A percentile compares a stretch with the other conserved stretches of the same genome.
Evolutionary conservation across 2,888 invertebrate species (phyloP).

Genomic region (Ptychoptera albimana): DNA sequence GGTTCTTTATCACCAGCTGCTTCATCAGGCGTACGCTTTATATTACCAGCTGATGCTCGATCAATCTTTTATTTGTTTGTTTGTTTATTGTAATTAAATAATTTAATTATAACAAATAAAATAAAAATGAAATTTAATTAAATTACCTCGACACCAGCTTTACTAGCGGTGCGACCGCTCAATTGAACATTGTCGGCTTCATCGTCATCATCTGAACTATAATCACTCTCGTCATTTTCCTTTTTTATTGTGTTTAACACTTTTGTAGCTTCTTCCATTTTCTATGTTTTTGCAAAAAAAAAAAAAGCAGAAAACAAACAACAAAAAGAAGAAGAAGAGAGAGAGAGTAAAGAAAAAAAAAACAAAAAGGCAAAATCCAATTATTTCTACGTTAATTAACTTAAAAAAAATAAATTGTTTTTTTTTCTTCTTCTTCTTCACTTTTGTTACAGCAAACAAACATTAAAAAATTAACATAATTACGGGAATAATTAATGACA

Average conservation of each 20-base stretch:
- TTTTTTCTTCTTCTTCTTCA: too few species aligned
- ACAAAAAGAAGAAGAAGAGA: too few species aligned
- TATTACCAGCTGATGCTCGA: conserved; percentile 73
- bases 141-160: conserved; percentile 56
- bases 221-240: conserved; percentile 1
- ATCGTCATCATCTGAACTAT: conserved; percentile 31
- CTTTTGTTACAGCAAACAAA: too few species aligned
- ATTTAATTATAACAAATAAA: not conserved
- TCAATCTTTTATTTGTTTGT: conserved; percentile 46
- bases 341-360: too few species aligned
- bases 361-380: too few species aligned
- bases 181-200: conserved; percentile 62
- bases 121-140: not conserved
- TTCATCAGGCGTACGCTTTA: conserved; percentile 61
- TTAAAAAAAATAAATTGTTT: too few species aligned
- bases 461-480: too few species aligned
- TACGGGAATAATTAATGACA: too few species aligned
- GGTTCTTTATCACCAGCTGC: conserved; percentile 65
- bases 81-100: not conserved
- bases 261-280: not conserved
- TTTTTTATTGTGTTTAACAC: not conserved
- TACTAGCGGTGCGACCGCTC: conserved; percentile 64
- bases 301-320: too few species aligned
- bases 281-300: not conserved
- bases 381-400: too few species aligned